Base-by-base conservation (phyloP, 2,113 vertebrate genomes). In the Xenopus borealis region DNA sequence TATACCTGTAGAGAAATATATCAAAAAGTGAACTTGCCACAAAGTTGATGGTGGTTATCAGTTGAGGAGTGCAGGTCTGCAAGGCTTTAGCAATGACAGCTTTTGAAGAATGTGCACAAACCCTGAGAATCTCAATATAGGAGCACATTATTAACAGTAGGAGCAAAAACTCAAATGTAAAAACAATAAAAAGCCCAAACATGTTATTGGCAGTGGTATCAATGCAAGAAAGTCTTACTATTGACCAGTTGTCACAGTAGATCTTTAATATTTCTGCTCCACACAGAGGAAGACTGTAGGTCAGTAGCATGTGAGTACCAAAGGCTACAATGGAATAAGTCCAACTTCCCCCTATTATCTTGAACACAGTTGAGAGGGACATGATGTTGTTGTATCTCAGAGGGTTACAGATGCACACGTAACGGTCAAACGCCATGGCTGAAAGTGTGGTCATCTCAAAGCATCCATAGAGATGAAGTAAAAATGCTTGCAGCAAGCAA, bases 61-160 rank as follows among this genome's bases (percentile, higher is more conserved):
- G 44, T 10, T 71, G 69, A 8, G 69, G 69, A 4, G 69, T 62
- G 16, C 69, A 71, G 40, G 69, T 71, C 69, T 71, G 57, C 3
- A 71, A 19, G 45, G 69, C 57, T 44, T 71, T 71, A 8, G 18
- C 12, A 17, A 45, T 47, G 13, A 30, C 12, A 1, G 30, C 18
- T 23, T 16, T 10, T 1, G 69, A 50, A 7, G 69, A 71, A 3
- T 12, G 47, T 12, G 47, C 19, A 46, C 66, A 67, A 20, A 67
- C 19, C 13, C 19, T 68, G 16, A 68, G 7, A 5, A 68, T 53
- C 66, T 19, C 13, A 4, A 68, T 1, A 53, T 68, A 68, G n/a
- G 66, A 52, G 27, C 2, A 68, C 27, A 19, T 50, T 50, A 19
- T 50, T 50, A 50, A 50, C 8, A 12, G 2, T 13, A 50, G 47